These are phyloP conservation scores for Rhizomys pruinosus DNA, from an alignment of 2,113 vertebrate genomes.

Conservation along the genomic window DNA sequence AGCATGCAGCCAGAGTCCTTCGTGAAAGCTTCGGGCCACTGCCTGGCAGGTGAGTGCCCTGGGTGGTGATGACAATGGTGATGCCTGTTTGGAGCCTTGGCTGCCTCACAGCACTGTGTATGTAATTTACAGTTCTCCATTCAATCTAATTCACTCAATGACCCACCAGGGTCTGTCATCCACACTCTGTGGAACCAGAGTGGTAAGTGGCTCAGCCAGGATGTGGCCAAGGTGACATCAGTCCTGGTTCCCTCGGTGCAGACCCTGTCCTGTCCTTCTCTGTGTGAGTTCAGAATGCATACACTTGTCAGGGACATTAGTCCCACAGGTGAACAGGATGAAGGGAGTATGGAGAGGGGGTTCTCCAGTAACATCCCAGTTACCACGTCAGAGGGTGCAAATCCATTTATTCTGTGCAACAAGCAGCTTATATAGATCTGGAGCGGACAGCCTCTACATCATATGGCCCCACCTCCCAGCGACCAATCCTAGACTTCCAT, in stretches of 20 bases:
- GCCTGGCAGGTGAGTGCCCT: neutral
- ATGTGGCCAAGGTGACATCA: neutral
- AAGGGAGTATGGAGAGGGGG: too few relatives aligned
- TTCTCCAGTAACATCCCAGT: too few relatives aligned
- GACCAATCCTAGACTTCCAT: too few relatives aligned
- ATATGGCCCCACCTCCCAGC: too few relatives aligned
- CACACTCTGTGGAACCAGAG: neutral
- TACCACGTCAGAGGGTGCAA: too few relatives aligned
- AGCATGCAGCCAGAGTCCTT: neutral
- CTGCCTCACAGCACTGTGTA: too few relatives aligned
- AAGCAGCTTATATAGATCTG: too few relatives aligned
- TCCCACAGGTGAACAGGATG: too few relatives aligned
- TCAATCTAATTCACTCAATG: neutral
- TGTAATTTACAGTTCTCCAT: accelerated
- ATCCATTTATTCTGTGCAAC: too few relatives aligned
- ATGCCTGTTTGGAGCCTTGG: neutral
- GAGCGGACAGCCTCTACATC: too few relatives aligned
- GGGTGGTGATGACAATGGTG: too few relatives aligned
- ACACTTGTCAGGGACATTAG: too few relatives aligned
- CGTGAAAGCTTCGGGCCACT: neutral
- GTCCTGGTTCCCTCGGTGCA: neutral
- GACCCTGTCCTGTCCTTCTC: neutral
- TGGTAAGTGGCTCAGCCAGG: neutral
- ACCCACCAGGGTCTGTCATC: neutral
- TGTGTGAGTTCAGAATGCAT: neutral